Evolutionary conservation across 2,888 invertebrate species (phyloP), one percentile per base, ranked within the genome.

Genomic region (Nipponacmea schrenckii): DNA sequence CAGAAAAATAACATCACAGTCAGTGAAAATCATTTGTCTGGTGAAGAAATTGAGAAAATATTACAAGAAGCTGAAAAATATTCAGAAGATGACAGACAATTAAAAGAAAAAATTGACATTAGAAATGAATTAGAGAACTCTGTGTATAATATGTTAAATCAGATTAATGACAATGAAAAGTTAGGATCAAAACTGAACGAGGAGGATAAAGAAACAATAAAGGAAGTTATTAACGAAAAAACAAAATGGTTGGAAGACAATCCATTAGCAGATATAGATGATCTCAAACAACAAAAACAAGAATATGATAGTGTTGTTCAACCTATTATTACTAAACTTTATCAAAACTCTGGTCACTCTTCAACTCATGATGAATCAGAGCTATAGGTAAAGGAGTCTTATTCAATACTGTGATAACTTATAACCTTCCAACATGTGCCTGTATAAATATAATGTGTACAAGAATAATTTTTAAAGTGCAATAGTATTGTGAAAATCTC

Each of bases 21-120:
- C 89, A 98, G 98, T 86, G 97, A 98, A 89, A 97, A 97, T 90
- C 92, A 98, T 79, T 90, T 99, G 77, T 96, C 97, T 15, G 97
- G 97, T 2, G 98, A 99, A 81, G 98, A 99, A 84, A 99, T 99
- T 81, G 98, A 99, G 88, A 92, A 97, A 78, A 99, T 99, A 99
- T 97, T 99, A 89, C 95, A 95, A 76, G 98, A 99, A 87, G 98
- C 98, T 0, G 99, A 99, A 91, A 96, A 96, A 89, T 99, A 97
- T 90, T 97, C 98, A 26, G 98, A 98, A 85, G 98, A 99, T 82
- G 99, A 99, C 90, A 97, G 97, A 91, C 96, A 96, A 90, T 76
- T 85, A 14, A 87, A 87, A 78, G 84, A 97, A 90, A 92, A 94
- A 69, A 97, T 98, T 8, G 98, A 98, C 88, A 94, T 98, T 1